Percentiles rank a stretch among this genome's conserved stretches.
Conservation (phyloP, 2,888 invertebrate genomes). For the Stenolophus ochropezus region DNA sequence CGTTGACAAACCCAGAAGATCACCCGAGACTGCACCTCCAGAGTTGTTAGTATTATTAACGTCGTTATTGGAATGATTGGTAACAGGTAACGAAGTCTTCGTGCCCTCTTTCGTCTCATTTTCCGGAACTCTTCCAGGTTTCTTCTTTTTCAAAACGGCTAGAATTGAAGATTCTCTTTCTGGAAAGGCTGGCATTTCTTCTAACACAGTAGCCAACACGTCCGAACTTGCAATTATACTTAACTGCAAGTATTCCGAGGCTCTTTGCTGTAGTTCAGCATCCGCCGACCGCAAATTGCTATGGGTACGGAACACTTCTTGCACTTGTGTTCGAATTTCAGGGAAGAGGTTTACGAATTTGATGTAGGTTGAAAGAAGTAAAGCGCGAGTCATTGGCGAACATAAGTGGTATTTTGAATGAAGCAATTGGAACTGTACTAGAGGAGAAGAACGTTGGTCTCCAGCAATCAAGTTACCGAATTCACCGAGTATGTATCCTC, state of each 20-base stretch:
- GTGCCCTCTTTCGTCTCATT: slow-evolving; percentile 88
- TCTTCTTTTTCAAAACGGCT: slow-evolving; percentile 98
- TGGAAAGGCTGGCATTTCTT: slow-evolving; percentile 99
- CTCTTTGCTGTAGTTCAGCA: slow-evolving; percentile 98
- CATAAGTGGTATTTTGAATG: slow-evolving; percentile 99
- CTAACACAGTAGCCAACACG: slow-evolving; percentile 97
- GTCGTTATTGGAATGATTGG: slow-evolving; percentile 73
- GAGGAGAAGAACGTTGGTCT: slow-evolving; percentile 96
- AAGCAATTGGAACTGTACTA: slow-evolving; percentile 97
- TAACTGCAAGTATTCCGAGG: slow-evolving; percentile 97
- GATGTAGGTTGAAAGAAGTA: slow-evolving; percentile 97
- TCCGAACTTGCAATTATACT: slow-evolving; percentile 97
- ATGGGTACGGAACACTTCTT: slow-evolving; percentile 94
- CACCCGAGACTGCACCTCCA: slow-evolving; percentile 77
- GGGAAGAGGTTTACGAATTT: slow-evolving; percentile 99
- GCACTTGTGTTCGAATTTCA: slow-evolving; percentile 96
- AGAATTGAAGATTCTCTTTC: slow-evolving; percentile 98
- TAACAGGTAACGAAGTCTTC: slow-evolving; percentile 81
- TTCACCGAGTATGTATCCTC: slow-evolving; percentile 98
- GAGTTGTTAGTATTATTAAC: slow-evolving; percentile 73
- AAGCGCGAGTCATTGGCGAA: slow-evolving; percentile 96
- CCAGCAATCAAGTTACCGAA: slow-evolving; percentile 99
- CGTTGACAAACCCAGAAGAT: slow-evolving; percentile 91
- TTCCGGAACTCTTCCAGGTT: slow-evolving; percentile 95
- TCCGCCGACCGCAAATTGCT: slow-evolving; percentile 98